phyloP scores from a whole-genome alignment of 2,113 vertebrate genomes.

The Brachyhypopomus gauderio region DNA sequence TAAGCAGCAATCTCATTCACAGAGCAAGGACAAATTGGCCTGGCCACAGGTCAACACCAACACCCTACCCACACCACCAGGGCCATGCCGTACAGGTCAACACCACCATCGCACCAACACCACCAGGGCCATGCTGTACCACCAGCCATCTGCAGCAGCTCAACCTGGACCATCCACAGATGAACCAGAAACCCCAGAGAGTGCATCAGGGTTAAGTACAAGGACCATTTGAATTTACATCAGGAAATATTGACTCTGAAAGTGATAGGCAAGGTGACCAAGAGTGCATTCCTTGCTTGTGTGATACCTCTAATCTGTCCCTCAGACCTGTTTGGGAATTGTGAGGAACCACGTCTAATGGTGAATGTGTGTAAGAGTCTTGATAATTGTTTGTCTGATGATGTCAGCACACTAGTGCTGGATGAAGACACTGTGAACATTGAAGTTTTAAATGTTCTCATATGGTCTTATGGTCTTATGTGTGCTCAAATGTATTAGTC shows the following conservation, averaged over 20 bases:
- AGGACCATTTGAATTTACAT: slow-evolving; percentile 49
- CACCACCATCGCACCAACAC: slow-evolving; percentile 67
- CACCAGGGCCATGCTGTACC: slow-evolving; percentile 74
- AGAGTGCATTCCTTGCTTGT: neutral
- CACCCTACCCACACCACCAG: slow-evolving; percentile 67
- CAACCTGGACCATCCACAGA: slow-evolving; percentile 71
- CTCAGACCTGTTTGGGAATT: neutral
- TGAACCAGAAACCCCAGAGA: slow-evolving; percentile 74
- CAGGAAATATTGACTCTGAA: neutral
- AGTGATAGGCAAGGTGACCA: neutral
- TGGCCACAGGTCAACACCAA: slow-evolving; percentile 75
- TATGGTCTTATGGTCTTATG: slow-evolving; percentile 1
- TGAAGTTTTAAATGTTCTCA: neutral
- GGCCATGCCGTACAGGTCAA: slow-evolving; percentile 68
- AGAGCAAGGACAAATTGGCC: slow-evolving; percentile 77
- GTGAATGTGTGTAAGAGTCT: slow-evolving; percentile 19
- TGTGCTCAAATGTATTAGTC: slow-evolving; percentile 7
- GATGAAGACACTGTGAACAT: neutral
- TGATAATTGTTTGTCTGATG: neutral
- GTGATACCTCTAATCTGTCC: neutral
- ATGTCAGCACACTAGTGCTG: neutral
- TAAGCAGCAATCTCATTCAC: slow-evolving; percentile 74
- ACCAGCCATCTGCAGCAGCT: slow-evolving; percentile 69
- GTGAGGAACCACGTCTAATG: neutral
- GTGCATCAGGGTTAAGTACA: slow-evolving; percentile 75